Base-by-base conservation (phyloP, 2,888 invertebrate species). In the Pyrochroa serraticornis region DNA sequence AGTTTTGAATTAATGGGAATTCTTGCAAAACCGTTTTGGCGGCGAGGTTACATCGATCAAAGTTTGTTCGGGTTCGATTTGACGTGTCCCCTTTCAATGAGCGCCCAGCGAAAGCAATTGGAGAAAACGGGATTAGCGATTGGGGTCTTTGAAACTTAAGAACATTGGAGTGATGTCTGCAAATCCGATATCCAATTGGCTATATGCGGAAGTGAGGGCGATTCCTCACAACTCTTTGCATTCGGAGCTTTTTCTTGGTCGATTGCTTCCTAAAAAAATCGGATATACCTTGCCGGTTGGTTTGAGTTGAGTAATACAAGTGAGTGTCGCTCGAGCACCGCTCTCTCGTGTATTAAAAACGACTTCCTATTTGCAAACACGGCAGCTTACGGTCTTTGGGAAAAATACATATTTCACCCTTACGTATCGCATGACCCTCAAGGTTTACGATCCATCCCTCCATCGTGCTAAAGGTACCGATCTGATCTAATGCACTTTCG, bases 401-500 rank as follows among this genome's bases (percentile, higher is more conserved):
- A 12, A 10, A 12, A 39, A 39, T 39, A 36, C 10, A 36, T 9
- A 36, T 36, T n/a, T 36, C n/a, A 9, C 42, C 5, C 22, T n/a
- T 22, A 22, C 22, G 33, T 33, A 33, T 30, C 22, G 33, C 34
- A 34, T 34, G 45, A 45, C 45, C 45, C 34, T 34, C 30, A 46
- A 47, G 46, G 42, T 56, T 49, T 56, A 56, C 57, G 57, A 57
- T 45, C 56, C 34, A 57, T 45, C 56, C 34, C 45, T 54, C 60
- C 61, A 62, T 60, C 51, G 53, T 57, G 54, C 58, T 61, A 57
- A 57, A 58, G 22, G 22, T 60, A 53, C 54, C 53, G 48, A 54
- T 49, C 48, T 47, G 53, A 61, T 58, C 59, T 67, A 67, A 67
- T 67, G 67, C 67, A 65, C 63, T 65, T 67, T 64, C 62, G 55